Evolutionary conservation across 2,113 vertebrate genomes (phyloP), one percentile per base, ranked within the genome.

Genomic region (Aptenodytes forsteri): DNA sequence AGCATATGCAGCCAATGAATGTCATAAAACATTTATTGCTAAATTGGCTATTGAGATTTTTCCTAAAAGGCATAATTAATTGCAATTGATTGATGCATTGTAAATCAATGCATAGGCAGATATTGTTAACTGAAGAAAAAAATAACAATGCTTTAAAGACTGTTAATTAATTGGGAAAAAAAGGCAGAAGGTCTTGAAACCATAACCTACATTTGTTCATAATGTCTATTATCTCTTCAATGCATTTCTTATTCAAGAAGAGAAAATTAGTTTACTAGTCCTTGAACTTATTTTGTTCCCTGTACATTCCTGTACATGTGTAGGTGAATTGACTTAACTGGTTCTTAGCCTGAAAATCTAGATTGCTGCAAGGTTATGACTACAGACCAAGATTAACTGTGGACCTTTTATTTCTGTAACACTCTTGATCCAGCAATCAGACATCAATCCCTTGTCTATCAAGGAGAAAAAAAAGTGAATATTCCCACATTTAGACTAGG

Each of bases 281-380:
- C 65, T 70, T 81, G 34, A 52, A 29, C 13, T 36, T 38, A 21
- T 50, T 54, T 67, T 83, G 13, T 54, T 80, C 38, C 49, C 61
- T 86, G 7, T 40, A 25, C 11, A 7, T 15, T 38, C 34, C 36
- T 71, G 10, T 29, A n/a, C 16, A 16, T 0, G 0, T 47, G 17
- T 23, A 49, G 21, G 40, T 44, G 42, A 89, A 71, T 9, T 25
- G 6, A 70, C 1, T 75, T 36, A 15, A 18, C 40, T 34, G 15
- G 4, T 42, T 42, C 52, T 54, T 40, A 81, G 12, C 30, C 56
- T 54, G 52, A 54, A 84, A 64, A 42, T 70, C 22, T 36, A 23
- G 3, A 29, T 30, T 34, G 5, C 4, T 83, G 34, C 38, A 83
- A 56, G 17, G 5, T 65, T 61, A 11, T 34, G 10, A 25, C 46